phyloP scores from a whole-genome alignment of 2,797 vertebrate species.

The Coranthus polyacanthus region DNA sequence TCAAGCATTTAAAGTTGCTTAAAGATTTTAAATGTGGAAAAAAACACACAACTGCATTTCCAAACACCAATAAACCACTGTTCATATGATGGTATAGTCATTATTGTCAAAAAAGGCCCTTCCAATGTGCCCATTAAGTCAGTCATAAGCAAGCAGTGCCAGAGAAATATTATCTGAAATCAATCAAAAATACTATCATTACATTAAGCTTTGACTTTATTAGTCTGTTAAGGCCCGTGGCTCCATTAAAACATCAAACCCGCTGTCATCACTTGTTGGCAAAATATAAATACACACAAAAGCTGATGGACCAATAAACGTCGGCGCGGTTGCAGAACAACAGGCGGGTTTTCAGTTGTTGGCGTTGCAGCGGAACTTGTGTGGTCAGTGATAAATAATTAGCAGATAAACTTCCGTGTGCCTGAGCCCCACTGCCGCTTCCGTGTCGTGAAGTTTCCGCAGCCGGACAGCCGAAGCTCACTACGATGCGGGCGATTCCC shows the following conservation, averaged over 20 bases:
- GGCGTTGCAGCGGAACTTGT: conserved; percentile 18
- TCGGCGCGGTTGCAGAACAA: conserved; percentile 27
- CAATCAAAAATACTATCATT: conserved; percentile 66
- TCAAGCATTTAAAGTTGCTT: neutral
- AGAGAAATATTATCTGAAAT: conserved; percentile 64
- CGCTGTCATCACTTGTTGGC: conserved; percentile 32
- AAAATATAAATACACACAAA: conserved; percentile 1
- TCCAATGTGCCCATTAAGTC: conserved; percentile 40
- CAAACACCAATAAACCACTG: no score
- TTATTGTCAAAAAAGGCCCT: conserved; percentile 42
- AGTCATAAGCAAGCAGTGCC: conserved; percentile 37
- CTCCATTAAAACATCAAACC: conserved; percentile 64
- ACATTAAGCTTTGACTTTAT: conserved; percentile 59
- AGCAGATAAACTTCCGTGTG: conserved; percentile 77
- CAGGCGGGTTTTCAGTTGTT: neutral
- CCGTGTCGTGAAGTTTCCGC: conserved; percentile 51
- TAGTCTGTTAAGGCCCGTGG: conserved; percentile 52
- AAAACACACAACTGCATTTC: no score
- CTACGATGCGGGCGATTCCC: conserved; percentile 77
- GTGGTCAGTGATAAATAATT: conserved; percentile 64
- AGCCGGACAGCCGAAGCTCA: conserved; percentile 12
- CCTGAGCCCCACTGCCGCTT: conserved; percentile 52
- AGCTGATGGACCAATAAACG: conserved; percentile 31
- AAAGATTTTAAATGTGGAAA: no score
- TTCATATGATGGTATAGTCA: no score